A percentile compares a stretch with the other conserved stretches of the same genome.
These are phyloP conservation scores for Protodeltote pygarga DNA, from an alignment of 2,888 invertebrate species.

Conservation along the genomic window DNA sequence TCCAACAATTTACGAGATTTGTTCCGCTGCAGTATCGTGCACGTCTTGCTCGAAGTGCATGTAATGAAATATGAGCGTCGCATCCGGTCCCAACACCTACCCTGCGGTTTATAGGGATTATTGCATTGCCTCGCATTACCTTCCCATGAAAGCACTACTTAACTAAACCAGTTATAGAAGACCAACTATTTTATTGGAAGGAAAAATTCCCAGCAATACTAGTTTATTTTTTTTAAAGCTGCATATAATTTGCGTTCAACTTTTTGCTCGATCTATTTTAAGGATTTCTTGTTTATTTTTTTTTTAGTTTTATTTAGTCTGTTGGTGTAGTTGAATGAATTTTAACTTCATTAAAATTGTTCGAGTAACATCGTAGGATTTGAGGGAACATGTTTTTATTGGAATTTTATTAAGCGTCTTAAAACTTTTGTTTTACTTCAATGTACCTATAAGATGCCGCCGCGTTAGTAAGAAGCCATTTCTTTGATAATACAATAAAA, in stretches of 20 bases:
- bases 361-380: no score
- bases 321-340: no score
- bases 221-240: slow-evolving; percentile 25
- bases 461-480: no score
- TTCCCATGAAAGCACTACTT: slow-evolving; percentile 35
- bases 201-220: slow-evolving; percentile 22
- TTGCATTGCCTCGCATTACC: slow-evolving; percentile 32
- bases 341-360: no score
- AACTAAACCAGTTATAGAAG: slow-evolving; percentile 37
- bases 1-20: slow-evolving; percentile 30
- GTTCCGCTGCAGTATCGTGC: slow-evolving; percentile 37
- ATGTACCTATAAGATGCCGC: no score
- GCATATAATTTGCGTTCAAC: slow-evolving; percentile 23
- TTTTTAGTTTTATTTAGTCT: no score
- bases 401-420: no score
- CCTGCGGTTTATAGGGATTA: slow-evolving; percentile 53
- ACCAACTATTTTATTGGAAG: slow-evolving; percentile 15
- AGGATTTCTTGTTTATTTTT: slow-evolving; percentile 25
- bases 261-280: slow-evolving; percentile 34
- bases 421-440: no score
- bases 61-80: slow-evolving; percentile 52
- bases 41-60: slow-evolving; percentile 39
- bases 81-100: slow-evolving; percentile 41
- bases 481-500: no score
- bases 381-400: no score